A percentile compares a stretch with the other conserved stretches of the same genome.
Evolutionary conservation across 2,113 vertebrate genomes (phyloP).

Genomic region (Vidua chalybeata): DNA sequence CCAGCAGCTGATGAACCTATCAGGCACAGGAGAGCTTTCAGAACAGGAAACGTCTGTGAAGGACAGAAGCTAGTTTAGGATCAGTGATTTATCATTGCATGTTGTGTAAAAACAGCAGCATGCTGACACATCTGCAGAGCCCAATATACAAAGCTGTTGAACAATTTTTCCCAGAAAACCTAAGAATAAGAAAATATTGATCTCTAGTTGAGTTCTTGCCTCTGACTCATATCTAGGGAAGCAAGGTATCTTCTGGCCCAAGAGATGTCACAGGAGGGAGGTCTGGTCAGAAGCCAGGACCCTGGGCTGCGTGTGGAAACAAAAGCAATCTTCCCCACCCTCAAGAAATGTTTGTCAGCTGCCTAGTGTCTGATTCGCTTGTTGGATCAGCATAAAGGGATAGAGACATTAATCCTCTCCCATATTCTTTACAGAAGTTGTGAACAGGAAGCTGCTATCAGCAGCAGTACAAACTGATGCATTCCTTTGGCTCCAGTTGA

Average conservation of each 20-base stretch:
- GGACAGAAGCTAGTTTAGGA: slow-evolving; percentile 24
- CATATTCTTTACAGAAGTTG: not conserved
- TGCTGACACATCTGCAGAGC: not conserved
- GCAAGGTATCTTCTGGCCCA: not conserved
- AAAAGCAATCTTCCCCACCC: not conserved
- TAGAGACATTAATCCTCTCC: not conserved
- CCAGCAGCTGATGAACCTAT: slow-evolving; percentile 14
- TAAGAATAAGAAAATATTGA: not conserved
- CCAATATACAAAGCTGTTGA: not conserved
- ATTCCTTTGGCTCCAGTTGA: not conserved
- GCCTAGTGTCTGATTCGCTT: not conserved
- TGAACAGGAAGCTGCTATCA: not conserved
- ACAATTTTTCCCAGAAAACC: not conserved
- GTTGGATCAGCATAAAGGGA: not conserved
- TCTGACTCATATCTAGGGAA: not conserved
- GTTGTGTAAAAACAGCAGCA: not conserved
- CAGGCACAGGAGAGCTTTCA: not conserved
- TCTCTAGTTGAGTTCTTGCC: not conserved
- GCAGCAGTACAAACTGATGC: not conserved
- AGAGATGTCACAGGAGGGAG: not conserved
- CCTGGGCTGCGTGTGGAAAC: not conserved
- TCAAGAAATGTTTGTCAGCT: not conserved
- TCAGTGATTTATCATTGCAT: not conserved
- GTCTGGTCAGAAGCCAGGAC: slow-evolving; percentile 23
- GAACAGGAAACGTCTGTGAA: not conserved